These are phyloP conservation scores for Collichthys lucidus DNA, from an alignment of 2,113 vertebrate species.

Conservation along the genomic window DNA sequence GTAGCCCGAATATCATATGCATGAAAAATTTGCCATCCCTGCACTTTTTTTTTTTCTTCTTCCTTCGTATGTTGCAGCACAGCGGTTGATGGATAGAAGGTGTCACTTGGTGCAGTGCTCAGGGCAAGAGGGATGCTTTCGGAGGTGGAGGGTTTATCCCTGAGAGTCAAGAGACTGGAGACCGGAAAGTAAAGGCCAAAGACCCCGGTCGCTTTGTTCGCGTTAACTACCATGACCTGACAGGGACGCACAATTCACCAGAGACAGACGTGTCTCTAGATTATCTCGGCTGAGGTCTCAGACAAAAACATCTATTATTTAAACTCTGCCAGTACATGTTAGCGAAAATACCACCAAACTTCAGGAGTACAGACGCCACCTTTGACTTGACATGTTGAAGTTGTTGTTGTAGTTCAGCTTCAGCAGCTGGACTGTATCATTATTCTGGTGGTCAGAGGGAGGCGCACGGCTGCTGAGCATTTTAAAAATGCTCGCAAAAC, in stretches of 20 bases:
- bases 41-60: conserved; percentile 53
- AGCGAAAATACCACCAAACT: not conserved
- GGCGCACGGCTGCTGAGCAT: not conserved
- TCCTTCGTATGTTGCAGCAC: conserved; percentile 47
- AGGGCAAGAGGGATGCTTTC: conserved; percentile 58
- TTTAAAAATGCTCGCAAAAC: not conserved
- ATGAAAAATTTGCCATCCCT: conserved; percentile 73
- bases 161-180: conserved; percentile 49
- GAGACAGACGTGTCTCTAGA: conserved; percentile 27
- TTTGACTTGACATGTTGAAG: not conserved
- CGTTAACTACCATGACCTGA: conserved; percentile 65
- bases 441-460: not conserved
- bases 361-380: not conserved
- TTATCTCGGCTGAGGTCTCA: conserved; percentile 16
- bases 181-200: conserved; percentile 57
- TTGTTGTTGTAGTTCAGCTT: not conserved
- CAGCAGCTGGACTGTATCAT: not conserved
- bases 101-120: conserved; percentile 67
- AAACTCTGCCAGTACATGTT: not conserved
- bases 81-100: conserved; percentile 75
- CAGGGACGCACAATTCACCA: conserved; percentile 21
- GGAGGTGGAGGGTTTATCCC: conserved; percentile 50
- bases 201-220: conserved; percentile 50
- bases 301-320: conserved; percentile 40
- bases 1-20: conserved; percentile 69